Percentiles rank a stretch among this genome's conserved stretches.
phyloP scores from a whole-genome alignment of 2,113 vertebrate species.

The Brienomyrus brachyistius region DNA sequence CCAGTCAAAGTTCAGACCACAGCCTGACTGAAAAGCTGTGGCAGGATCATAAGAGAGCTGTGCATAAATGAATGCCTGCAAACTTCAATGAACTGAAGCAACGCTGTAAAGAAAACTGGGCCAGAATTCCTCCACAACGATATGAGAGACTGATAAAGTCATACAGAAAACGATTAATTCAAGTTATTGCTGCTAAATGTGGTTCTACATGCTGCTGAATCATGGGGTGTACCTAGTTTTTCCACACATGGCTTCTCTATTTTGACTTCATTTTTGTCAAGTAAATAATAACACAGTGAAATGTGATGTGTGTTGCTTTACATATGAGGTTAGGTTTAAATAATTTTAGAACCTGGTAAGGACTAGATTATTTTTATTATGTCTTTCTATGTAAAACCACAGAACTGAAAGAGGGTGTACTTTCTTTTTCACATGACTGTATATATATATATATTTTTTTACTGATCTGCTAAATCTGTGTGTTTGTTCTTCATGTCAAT shows the following conservation, averaged over 20 bases:
- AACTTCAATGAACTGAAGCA: neutral
- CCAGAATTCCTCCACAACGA: neutral
- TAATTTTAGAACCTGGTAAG: no score
- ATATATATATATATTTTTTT: neutral
- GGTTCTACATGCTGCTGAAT: neutral
- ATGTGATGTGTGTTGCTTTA: no score
- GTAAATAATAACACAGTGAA: no score
- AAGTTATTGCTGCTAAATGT: neutral
- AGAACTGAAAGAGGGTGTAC: neutral
- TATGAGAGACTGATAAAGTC: neutral
- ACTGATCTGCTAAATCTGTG: neutral
- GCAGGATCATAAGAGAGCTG: neutral
- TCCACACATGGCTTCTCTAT: neutral
- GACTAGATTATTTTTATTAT: no score
- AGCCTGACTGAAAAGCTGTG: neutral
- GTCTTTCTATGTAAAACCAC: no score
- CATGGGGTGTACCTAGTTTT: neutral
- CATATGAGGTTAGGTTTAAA: no score
- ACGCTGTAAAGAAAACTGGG: neutral
- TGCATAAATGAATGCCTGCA: neutral
- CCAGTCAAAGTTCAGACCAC: neutral
- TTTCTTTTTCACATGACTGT: neutral
- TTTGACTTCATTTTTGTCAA: no score
- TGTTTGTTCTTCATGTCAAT: neutral
- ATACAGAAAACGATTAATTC: neutral